Evolutionary conservation across 1,140 invertebrate genomes (phyloP).

Genomic region (Zaprionus tsacasi): DNA sequence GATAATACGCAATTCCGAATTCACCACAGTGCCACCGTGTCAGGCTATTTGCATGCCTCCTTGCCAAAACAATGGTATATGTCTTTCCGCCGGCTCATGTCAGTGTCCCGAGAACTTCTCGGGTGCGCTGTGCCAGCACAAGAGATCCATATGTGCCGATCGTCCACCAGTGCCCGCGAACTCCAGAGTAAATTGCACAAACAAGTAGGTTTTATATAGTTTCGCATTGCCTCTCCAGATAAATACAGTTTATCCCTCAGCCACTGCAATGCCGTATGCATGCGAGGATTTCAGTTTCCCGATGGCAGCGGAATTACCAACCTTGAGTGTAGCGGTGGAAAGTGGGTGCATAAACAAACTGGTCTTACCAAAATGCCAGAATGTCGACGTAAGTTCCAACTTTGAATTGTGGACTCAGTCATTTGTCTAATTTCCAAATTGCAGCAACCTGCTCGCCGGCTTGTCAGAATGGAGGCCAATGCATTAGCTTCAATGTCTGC

Average conservation of each 20-base stretch:
- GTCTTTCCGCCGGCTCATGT: conserved; percentile 89
- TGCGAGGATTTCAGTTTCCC: conserved; percentile 87
- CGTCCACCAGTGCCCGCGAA: conserved; percentile 88
- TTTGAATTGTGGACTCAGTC: neutral
- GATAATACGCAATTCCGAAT: conserved; percentile 85
- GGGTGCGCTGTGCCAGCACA: conserved; percentile 91
- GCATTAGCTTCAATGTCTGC: conserved; percentile 90
- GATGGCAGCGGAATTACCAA: conserved; percentile 87
- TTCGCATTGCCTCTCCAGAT: neutral
- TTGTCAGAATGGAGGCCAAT: conserved; percentile 91
- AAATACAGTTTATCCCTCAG: conserved; percentile 15
- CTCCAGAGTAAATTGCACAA: conserved; percentile 87
- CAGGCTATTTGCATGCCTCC: conserved; percentile 89
- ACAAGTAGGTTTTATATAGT: conserved; percentile 86
- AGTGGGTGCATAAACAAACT: conserved; percentile 86
- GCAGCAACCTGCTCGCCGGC: conserved; percentile 89
- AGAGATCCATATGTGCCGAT: conserved; percentile 88
- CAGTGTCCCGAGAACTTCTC: conserved; percentile 89
- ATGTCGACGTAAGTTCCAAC: conserved; percentile 86
- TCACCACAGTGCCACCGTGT: conserved; percentile 86
- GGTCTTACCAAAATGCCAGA: conserved; percentile 86
- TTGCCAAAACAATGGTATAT: conserved; percentile 92
- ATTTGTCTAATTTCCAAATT: conserved; percentile 5
- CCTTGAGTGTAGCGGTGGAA: conserved; percentile 87
- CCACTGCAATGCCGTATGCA: conserved; percentile 86